Evolutionary conservation across 2,797 vertebrate species (phyloP).

Genomic region (Adrianichthys oophorus): DNA sequence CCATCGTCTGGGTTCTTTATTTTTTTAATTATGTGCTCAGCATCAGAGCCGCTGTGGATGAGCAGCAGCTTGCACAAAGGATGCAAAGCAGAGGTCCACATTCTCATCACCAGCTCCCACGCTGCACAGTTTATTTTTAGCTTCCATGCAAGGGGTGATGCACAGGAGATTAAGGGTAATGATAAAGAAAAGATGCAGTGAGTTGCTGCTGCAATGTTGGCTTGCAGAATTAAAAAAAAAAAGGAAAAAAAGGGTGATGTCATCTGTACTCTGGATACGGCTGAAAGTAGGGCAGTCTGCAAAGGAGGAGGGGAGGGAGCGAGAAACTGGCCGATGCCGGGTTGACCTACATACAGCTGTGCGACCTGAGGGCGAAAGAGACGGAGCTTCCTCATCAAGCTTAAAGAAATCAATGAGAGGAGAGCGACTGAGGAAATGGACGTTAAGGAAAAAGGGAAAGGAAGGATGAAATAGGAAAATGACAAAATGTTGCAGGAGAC

Average conservation of each 20-base stretch:
- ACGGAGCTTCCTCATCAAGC: constrained; percentile 60
- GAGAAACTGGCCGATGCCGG: constrained; percentile 30
- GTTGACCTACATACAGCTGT: constrained; percentile 79
- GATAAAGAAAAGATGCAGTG: constrained; percentile 28
- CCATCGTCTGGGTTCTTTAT: constrained; percentile 22
- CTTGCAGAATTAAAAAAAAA: constrained; percentile 33
- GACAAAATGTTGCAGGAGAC: constrained; percentile 27
- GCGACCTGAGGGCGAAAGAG: constrained; percentile 66
- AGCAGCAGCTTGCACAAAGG: constrained; percentile 33
- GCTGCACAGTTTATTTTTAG: constrained; percentile 43
- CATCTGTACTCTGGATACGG: constrained; percentile 70
- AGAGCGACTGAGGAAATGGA: constrained; percentile 5
- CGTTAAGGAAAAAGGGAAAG: constrained; percentile 17
- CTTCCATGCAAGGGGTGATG: constrained; percentile 9
- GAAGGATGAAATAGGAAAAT: constrained; percentile 14
- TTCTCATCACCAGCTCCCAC: constrained; percentile 29
- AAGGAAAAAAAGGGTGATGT: constrained; percentile 66
- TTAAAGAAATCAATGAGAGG: constrained; percentile 42
- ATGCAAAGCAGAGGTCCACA: constrained; percentile 45
- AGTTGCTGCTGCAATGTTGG: constrained; percentile 20
- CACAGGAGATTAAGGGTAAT: constrained; percentile 24
- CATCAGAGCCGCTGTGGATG: constrained; percentile 57
- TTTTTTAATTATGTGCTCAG: constrained; percentile 50
- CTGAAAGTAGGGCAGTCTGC: constrained; percentile 80
- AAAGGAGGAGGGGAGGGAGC: constrained; percentile 41